Evolutionary conservation across 2,888 invertebrate species (phyloP), one percentile per base, ranked within the genome.

Genomic region (Hypselothyrea guttata): DNA sequence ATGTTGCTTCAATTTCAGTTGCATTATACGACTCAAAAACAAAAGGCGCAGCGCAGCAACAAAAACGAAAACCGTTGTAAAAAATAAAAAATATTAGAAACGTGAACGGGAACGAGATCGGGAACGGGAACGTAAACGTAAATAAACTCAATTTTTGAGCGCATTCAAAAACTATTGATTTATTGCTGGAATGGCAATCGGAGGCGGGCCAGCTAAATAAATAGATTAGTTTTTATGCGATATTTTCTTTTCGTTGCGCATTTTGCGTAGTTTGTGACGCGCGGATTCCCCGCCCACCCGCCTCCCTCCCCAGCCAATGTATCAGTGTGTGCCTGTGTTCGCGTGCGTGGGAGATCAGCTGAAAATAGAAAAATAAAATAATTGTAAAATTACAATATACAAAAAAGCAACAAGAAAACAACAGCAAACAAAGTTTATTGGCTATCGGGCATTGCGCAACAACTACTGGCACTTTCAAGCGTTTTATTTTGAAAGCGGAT

Each of bases 191-290:
- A 66, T 65, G 74, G 71, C 68, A 70, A 22, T 22, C 22, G 22
- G 22, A 22, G 22, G 22, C 22, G 22, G 22, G 22, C 5, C 22
- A 22, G 22, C 22, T 22, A 22, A 82, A 84, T 78, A 78, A 78
- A 78, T 78, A 78, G 75, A 78, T 84, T 78, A 78, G 78, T 84
- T 84, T 77, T 63, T 57, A 67, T 59, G 46, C 52, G 53, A 64
- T 54, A 15, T n/a, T n/a, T 15, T 15, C 15, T 75, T 55, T 54
- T 53, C 48, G 16, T 44, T 45, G 60, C 40, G 52, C 64, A 74
- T 48, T 79, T 56, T 65, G 58, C 71, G 74, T 81, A 76, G 56
- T 81, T 56, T 62, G 78, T 82, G 85, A 82, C 85, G 70, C 46
- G 73, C 45, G 45, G 12, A 13, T n/a, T n/a, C n/a, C 30, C 12